phyloP scores from a whole-genome alignment of 2,888 invertebrate species.

The Drosophila monieri region DNA sequence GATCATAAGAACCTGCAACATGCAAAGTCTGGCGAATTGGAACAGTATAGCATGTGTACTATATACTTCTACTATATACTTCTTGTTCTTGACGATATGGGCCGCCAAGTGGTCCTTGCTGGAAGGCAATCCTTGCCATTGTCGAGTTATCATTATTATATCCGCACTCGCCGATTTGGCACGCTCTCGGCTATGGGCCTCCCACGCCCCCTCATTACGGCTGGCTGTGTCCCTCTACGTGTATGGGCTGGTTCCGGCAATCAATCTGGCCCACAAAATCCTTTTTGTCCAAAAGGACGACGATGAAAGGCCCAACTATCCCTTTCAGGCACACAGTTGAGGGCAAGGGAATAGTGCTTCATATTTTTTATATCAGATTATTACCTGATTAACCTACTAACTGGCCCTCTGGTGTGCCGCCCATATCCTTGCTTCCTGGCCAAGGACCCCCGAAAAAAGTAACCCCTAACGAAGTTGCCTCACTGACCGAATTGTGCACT shows the following conservation, averaged over 20 bases:
- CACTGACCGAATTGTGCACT: conserved; percentile 68
- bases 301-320: conserved; percentile 21
- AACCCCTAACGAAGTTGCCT: conserved; percentile 13
- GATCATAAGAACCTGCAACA: conserved; percentile 73
- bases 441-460: conserved; percentile 2
- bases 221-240: background rate
- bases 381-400: background rate
- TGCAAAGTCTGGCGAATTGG: conserved; percentile 35
- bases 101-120: conserved; percentile 11
- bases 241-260: conserved; percentile 17
- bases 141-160: conserved; percentile 73
- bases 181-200: conserved; percentile 43
- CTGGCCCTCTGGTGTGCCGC: background rate
- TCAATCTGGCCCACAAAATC: conserved; percentile 19
- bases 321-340: background rate
- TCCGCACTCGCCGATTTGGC: conserved; percentile 63
- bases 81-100: too few species aligned
- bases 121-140: conserved; percentile 52
- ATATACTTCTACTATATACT: background rate
- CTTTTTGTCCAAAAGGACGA: conserved; percentile 3
- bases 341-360: background rate
- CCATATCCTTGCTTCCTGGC: background rate
- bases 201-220: conserved; percentile 14
- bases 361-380: too few species aligned
- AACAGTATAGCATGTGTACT: background rate